Conservation (phyloP, 2,888 invertebrate genomes). For the Diachrysia chrysitis region DNA sequence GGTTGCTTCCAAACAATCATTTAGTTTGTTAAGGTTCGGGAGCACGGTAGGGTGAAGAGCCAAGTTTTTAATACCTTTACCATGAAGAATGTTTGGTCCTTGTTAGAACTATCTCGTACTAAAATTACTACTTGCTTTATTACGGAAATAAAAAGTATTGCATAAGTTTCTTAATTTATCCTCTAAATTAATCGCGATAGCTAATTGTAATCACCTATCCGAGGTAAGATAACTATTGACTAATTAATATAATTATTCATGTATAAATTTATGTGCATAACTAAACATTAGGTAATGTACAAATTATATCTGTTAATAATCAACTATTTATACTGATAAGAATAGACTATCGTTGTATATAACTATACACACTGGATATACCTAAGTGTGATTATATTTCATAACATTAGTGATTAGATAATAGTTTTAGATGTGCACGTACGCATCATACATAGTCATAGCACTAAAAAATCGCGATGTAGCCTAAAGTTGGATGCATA, state of each 20-base stretch:
- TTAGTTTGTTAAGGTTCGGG: constrained; percentile 33
- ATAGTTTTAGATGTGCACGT: too few species aligned
- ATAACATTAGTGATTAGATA: too few species aligned
- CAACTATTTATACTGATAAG: not conserved
- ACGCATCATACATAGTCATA: too few species aligned
- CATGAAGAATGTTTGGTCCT: not conserved
- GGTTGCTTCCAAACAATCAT: constrained; percentile 51
- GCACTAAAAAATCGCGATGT: too few species aligned
- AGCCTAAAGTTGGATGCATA: too few species aligned
- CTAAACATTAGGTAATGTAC: not conserved
- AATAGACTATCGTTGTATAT: not conserved
- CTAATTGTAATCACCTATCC: not conserved
- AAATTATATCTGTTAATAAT: not conserved
- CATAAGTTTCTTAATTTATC: not conserved
- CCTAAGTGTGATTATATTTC: too few species aligned
- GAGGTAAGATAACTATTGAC: not conserved
- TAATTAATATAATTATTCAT: not conserved
- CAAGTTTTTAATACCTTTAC: not conserved
- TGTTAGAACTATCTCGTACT: not conserved
- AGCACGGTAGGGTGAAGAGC: constrained; percentile 3
- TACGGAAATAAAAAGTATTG: not conserved
- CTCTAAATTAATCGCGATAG: not conserved
- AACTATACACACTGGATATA: not conserved
- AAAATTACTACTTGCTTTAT: not conserved
- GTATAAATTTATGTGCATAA: not conserved